These are phyloP conservation scores for Clostera curtula DNA, from an alignment of 2,888 invertebrate species.

Conservation along the genomic window DNA sequence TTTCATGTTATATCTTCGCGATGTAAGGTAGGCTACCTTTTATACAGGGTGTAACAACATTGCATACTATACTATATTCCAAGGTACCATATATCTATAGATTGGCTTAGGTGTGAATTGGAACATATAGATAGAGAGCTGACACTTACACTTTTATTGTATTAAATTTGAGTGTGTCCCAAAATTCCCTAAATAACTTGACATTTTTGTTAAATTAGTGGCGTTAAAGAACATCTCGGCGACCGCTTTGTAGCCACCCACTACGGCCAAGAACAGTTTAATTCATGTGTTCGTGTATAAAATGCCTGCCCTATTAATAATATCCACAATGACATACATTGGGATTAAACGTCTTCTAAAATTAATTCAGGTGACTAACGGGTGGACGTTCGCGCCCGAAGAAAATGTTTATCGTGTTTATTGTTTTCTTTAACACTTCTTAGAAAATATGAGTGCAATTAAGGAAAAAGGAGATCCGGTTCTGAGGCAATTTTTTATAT, in stretches of 20 bases:
- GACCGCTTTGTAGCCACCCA: conserved; percentile 24
- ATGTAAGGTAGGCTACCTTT: no score
- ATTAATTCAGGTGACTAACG: conserved; percentile 17
- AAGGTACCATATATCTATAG: no score
- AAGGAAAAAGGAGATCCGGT: no score
- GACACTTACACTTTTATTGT: background rate
- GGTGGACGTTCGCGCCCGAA: conserved; percentile 5
- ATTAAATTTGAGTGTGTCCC: background rate
- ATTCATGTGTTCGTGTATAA: conserved; percentile 39
- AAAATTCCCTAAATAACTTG: background rate
- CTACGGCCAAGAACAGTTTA: conserved; percentile 36
- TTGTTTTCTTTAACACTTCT: background rate
- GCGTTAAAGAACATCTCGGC: conserved; percentile 10
- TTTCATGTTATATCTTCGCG: no score
- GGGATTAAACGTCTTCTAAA: conserved; percentile 21
- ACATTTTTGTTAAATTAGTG: background rate
- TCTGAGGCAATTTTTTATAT: no score
- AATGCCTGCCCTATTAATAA: conserved; percentile 41
- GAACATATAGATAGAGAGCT: no score
- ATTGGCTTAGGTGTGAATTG: no score
- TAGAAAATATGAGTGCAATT: background rate
- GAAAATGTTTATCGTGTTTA: conserved; percentile 10
- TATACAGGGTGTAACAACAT: no score
- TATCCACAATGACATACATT: conserved; percentile 24
- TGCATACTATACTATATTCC: no score